phyloP scores from a whole-genome alignment of 2,797 vertebrate genomes.

The Salarias fasciatus region DNA sequence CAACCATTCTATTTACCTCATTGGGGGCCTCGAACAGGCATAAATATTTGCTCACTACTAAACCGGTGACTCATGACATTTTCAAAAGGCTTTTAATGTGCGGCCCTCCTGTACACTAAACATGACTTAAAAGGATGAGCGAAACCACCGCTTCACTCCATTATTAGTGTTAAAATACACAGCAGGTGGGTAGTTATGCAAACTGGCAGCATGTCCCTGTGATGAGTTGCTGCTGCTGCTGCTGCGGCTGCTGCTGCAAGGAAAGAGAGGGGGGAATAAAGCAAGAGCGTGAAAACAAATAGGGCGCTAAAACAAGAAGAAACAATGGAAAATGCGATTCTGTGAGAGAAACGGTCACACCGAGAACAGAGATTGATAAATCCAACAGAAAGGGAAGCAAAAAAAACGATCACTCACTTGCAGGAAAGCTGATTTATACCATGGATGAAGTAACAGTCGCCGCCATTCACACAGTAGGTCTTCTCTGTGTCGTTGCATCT shows the following conservation, averaged over 20 bases:
- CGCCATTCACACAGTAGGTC: conserved; percentile 96
- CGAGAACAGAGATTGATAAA: background rate
- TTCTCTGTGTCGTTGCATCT: conserved; percentile 97
- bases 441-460: conserved; percentile 96
- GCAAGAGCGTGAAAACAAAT: conserved; percentile 36
- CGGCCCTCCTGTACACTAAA: conserved; percentile 76
- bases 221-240: conserved; percentile 63
- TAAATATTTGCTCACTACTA: conserved; percentile 87
- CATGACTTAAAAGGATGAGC: conserved; percentile 75
- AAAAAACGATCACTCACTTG: conserved; percentile 87
- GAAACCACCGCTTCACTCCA: conserved; percentile 62
- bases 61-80: conserved; percentile 86
- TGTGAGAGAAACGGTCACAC: background rate
- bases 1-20: conserved; percentile 83
- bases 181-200: conserved; percentile 75
- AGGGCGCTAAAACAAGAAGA: conserved; percentile 2
- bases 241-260: conserved; percentile 38
- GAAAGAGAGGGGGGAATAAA: conserved; percentile 43
- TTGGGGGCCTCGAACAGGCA: conserved; percentile 81
- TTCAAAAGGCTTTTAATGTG: conserved; percentile 80
- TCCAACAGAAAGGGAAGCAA: background rate
- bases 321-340: background rate
- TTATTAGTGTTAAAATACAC: conserved; percentile 76
- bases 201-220: conserved; percentile 55
- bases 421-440: conserved; percentile 97